These are phyloP conservation scores for Trichacis sp. DNA, from an alignment of 2,888 invertebrate species.

Conservation along the genomic window DNA sequence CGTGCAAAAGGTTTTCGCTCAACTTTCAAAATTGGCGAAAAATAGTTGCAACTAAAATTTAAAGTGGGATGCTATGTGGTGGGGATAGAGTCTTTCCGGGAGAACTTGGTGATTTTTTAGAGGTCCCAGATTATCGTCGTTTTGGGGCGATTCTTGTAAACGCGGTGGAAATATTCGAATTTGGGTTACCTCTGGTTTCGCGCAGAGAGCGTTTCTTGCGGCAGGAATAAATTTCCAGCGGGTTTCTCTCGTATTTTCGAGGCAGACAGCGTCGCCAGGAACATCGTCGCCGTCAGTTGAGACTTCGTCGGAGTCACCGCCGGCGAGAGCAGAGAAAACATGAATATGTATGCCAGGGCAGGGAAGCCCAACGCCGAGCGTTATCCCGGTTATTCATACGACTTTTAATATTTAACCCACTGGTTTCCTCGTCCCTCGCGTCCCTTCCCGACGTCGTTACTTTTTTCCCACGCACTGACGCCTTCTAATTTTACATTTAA, in stretches of 20 bases:
- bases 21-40: too few species aligned
- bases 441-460: neutral
- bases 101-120: too few species aligned
- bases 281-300: constrained; percentile 39
- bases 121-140: too few species aligned
- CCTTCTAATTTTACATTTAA: neutral
- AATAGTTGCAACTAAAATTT: too few species aligned
- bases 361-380: constrained; percentile 55
- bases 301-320: constrained; percentile 32
- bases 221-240: constrained; percentile 41
- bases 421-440: constrained; percentile 53
- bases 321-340: constrained; percentile 45
- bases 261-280: constrained; percentile 35
- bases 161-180: too few species aligned
- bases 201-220: constrained; percentile 40
- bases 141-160: too few species aligned
- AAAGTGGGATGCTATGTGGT: too few species aligned
- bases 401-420: constrained; percentile 63
- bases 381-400: constrained; percentile 58
- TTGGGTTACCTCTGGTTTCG: too few species aligned
- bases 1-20: too few species aligned
- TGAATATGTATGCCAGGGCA: constrained; percentile 56
- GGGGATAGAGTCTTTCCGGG: too few species aligned
- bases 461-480: constrained; percentile 8
- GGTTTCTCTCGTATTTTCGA: constrained; percentile 39